Evolutionary conservation across 2,888 invertebrate species (phyloP).

Genomic region (Aporophyla nigra): DNA sequence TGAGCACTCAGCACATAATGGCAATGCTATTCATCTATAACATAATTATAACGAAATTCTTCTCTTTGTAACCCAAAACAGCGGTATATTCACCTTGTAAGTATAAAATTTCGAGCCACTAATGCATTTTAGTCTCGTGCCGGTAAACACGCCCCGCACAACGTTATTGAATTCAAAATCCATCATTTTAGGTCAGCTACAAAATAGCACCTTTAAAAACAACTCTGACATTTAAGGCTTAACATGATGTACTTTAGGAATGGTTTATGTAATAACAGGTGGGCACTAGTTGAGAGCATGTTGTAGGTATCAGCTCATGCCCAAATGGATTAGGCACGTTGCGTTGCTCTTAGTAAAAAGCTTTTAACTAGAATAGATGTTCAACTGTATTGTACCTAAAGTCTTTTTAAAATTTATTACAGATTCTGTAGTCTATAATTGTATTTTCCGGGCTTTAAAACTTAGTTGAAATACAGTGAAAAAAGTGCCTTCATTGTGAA

Average conservation of each 20-base stretch:
- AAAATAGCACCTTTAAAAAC: conserved; percentile 21
- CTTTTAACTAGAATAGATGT: conserved; percentile 28
- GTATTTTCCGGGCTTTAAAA: neutral
- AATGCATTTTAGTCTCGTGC: conserved; percentile 10
- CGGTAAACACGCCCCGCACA: conserved; percentile 20
- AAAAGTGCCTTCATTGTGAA: neutral
- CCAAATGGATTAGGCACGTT: conserved; percentile 23
- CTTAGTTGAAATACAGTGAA: neutral
- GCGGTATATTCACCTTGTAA: neutral
- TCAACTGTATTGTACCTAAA: conserved; percentile 4
- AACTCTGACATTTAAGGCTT: conserved; percentile 30
- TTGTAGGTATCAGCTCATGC: neutral
- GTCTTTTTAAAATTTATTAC: neutral
- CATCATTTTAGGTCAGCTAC: conserved; percentile 22
- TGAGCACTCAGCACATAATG: neutral
- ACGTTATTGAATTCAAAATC: conserved; percentile 41
- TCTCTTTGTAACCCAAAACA: too few relatives aligned
- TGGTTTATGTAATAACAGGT: conserved; percentile 18
- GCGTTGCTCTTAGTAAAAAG: conserved; percentile 24
- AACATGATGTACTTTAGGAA: neutral
- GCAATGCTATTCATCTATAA: too few relatives aligned
- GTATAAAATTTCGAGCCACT: neutral
- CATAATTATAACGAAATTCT: neutral
- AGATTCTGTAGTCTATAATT: neutral
- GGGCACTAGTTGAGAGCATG: neutral